These are phyloP conservation scores for Popillia japonica DNA, from an alignment of 1,140 invertebrate genomes.

Conservation along the genomic window DNA sequence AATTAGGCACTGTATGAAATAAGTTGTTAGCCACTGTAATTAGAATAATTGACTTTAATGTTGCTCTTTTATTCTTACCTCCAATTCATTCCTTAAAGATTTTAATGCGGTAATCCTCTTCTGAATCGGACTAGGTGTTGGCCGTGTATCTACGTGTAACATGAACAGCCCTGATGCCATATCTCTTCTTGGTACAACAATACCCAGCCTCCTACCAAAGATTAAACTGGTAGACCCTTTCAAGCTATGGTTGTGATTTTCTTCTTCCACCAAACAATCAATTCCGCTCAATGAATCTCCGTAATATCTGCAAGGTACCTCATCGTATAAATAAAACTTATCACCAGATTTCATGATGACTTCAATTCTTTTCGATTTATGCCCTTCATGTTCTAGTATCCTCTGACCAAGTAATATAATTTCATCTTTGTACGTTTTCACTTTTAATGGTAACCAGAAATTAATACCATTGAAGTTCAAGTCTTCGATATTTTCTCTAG, in stretches of 20 bases:
- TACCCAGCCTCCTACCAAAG: constrained; percentile 51
- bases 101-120: constrained; percentile 47
- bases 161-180: constrained; percentile 45
- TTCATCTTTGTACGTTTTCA: constrained; percentile 63
- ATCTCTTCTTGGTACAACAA: constrained; percentile 57
- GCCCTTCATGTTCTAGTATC: constrained; percentile 58
- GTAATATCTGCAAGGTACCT: constrained; percentile 59
- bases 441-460: constrained; percentile 59
- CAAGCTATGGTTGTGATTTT: constrained; percentile 52
- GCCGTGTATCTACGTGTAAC: constrained; percentile 43
- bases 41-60: constrained; percentile 1
- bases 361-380: constrained; percentile 60
- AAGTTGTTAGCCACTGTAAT: no score
- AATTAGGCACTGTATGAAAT: no score
- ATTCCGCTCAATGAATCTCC: constrained; percentile 54
- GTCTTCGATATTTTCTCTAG: constrained; percentile 50
- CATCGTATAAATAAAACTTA: constrained; percentile 61
- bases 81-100: constrained; percentile 55
- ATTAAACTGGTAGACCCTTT: constrained; percentile 55
- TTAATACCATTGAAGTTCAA: constrained; percentile 45
- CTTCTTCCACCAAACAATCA: constrained; percentile 59
- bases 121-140: constrained; percentile 47
- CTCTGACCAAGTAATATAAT: constrained; percentile 64
- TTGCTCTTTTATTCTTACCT: constrained; percentile 49
- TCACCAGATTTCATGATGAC: constrained; percentile 63